Base-by-base conservation (phyloP, 1,140 invertebrate species). In the Anoplolepis gracilipes region DNA sequence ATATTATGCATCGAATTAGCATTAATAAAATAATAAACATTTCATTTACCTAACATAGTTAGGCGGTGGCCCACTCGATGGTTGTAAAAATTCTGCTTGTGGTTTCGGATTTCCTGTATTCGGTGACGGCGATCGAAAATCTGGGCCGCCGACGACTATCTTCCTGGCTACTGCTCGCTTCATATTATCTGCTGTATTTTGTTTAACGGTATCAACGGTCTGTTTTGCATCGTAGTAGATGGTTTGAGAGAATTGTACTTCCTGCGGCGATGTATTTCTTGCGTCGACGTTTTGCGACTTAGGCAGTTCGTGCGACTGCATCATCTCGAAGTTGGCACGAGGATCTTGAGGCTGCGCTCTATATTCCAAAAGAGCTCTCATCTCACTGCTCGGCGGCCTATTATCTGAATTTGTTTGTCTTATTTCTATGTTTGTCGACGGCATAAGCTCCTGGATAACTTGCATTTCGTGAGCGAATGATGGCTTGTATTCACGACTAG, bases 21-120 rank as follows among this genome's bases (percentile, higher is more conserved):
- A 53, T 25, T 0, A 2, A 57, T 0, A 73, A 73, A 16, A 7
- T 61, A 77, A 77, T 49, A 55, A 70, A 72, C 19, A 42, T 53
- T 53, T 81, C 10, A 53, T 88, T 95, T 94, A 94, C 95, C 95
- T 95, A 25, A 94, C 92, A 76, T 95, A 95, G 88, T 94, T 95
- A 2, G 93, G 90, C 33, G 94, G 86, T 46, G 93, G 93, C 36
- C 93, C 92, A 70, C 87, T 92, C 25, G 92, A 93, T 10, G 95
- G 95, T 75, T 95, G 95, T 42, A 95, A 87, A 86, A 96, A 96
- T 87, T 95, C 95, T 1, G 95, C 95, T 70, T 95, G 94, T 10
- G 93, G 92, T 84, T 95, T 95, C 6, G 72, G 79, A 76, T 81
- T 91, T 72, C 91, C 85, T 11, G 88, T 85, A 13, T 92, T 81